These are phyloP conservation scores for Netelia virgata DNA, from an alignment of 2,888 invertebrate genomes.

Conservation along the genomic window DNA sequence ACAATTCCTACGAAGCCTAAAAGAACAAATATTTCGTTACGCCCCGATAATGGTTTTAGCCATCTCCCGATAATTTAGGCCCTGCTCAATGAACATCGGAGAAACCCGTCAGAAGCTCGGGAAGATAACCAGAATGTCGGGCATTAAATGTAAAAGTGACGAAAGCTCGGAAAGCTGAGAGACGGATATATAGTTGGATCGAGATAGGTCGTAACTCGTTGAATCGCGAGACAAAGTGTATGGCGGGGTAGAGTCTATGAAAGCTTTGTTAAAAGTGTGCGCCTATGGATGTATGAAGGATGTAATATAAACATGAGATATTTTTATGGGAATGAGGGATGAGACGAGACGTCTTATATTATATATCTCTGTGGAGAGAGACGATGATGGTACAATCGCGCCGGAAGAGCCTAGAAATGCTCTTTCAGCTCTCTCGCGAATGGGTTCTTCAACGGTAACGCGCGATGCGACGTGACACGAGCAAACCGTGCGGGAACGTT, in stretches of 20 bases:
- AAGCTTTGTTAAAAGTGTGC: not conserved
- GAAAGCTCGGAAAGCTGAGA: not conserved
- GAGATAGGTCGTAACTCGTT: conserved; percentile 48
- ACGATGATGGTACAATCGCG: not conserved
- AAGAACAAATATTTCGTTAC: not conserved
- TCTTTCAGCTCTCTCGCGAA: not conserved
- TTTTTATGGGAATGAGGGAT: conserved; percentile 17
- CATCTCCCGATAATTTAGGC: not conserved
- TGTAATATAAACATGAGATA: conserved; percentile 7
- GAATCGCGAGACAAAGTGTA: conserved; percentile 25
- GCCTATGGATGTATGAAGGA: conserved; percentile 41
- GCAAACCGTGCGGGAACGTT: not conserved
- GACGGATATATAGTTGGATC: not conserved
- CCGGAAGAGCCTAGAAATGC: not conserved
- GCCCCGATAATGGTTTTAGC: not conserved
- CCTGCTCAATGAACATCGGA: not conserved
- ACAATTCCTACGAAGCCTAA: too few relatives aligned
- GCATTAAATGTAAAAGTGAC: not conserved
- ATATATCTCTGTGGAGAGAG: not conserved
- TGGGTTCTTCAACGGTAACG: not conserved
- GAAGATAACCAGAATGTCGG: not conserved
- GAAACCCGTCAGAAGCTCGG: not conserved
- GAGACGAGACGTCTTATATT: conserved; percentile 38
- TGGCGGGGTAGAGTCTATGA: conserved; percentile 6
- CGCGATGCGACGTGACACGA: not conserved